Evolutionary conservation across 2,113 vertebrate genomes (phyloP).

Genomic region (Axis porcinus): DNA sequence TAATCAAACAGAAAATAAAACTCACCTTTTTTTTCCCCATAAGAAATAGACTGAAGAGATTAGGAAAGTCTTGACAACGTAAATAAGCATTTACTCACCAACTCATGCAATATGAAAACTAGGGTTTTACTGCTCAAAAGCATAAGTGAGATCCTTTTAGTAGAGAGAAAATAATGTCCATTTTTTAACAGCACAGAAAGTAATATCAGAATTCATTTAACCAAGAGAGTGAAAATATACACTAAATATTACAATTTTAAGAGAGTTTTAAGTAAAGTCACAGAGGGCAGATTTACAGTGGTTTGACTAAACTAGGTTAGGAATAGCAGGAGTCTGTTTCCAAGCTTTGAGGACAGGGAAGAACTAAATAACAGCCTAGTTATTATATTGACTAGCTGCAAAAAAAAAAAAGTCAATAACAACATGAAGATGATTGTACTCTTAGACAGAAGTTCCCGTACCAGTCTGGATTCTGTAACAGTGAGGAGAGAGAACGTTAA

Average conservation of each 20-base stretch:
- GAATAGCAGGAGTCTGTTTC: not conserved
- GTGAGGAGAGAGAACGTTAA: not conserved
- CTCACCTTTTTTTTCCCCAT: not conserved
- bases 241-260: not conserved
- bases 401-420: not conserved
- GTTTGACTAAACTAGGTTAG: not conserved
- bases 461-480: not conserved
- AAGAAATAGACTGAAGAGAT: conserved; percentile 38
- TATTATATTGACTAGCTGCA: not conserved
- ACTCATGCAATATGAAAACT: conserved; percentile 12
- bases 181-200: not conserved
- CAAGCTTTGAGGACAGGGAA: not conserved
- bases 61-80: conserved; percentile 5
- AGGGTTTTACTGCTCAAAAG: conserved; percentile 23
- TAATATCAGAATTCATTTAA: conserved; percentile 45
- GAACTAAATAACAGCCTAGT: not conserved
- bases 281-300: not conserved
- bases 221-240: not conserved
- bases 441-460: not conserved
- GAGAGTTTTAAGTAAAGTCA: conserved; percentile 28
- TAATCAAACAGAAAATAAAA: conserved; percentile 54
- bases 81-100: conserved; percentile 39
- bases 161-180: conserved; percentile 40
- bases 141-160: not conserved
- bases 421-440: not conserved